phyloP scores from a whole-genome alignment of 2,888 invertebrate genomes.

The Archips crataeganus region DNA sequence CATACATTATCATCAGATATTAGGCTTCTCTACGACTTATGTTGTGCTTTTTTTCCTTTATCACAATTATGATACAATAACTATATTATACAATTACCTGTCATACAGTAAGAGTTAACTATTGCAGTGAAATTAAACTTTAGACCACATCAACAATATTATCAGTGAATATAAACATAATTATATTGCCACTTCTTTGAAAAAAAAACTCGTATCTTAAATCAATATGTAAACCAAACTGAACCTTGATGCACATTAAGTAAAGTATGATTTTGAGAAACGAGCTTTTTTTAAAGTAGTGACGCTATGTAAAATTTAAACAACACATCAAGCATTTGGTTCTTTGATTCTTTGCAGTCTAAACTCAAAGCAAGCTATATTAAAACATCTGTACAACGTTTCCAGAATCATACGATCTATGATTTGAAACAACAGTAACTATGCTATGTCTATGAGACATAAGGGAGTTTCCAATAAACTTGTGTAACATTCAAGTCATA shows the following conservation, averaged over 20 bases:
- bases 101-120: constrained; percentile 65
- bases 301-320: constrained; percentile 28
- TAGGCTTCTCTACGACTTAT: constrained; percentile 80
- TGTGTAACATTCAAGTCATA: constrained; percentile 31
- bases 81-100: constrained; percentile 73
- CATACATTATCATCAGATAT: constrained; percentile 74
- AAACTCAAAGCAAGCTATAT: constrained; percentile 34
- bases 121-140: constrained; percentile 61
- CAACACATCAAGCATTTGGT: constrained; percentile 38
- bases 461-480: constrained; percentile 16
- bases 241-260: too few relatives aligned
- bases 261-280: too few relatives aligned
- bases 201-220: too few relatives aligned
- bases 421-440: constrained; percentile 23
- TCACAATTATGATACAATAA: constrained; percentile 79
- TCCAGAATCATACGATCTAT: constrained; percentile 17
- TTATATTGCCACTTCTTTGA: background rate
- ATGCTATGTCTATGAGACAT: constrained; percentile 25
- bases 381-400: constrained; percentile 33
- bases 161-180: constrained; percentile 47
- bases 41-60: constrained; percentile 82
- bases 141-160: constrained; percentile 60
- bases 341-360: constrained; percentile 40
- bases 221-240: too few relatives aligned
- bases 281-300: too few relatives aligned